These are phyloP conservation scores for Salarias fasciatus DNA, from an alignment of 2,797 vertebrate species.

Conservation along the genomic window DNA sequence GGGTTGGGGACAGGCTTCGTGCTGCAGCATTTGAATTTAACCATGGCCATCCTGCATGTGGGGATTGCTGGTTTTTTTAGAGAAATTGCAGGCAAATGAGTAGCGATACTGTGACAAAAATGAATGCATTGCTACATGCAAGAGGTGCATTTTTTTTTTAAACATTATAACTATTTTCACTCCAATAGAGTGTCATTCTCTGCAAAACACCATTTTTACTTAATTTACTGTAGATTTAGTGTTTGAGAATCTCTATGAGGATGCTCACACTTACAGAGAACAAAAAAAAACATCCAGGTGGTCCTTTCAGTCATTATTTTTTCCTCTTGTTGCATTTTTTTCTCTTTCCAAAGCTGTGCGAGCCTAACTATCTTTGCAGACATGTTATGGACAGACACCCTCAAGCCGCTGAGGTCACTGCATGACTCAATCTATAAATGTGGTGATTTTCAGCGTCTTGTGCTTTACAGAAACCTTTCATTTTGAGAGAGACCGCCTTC, in stretches of 20 bases:
- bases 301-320: not conserved
- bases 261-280: slow-evolving; percentile 11
- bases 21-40: slow-evolving; percentile 57
- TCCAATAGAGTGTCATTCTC: slow-evolving; percentile 5
- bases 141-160: slow-evolving; percentile 2
- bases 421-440: slow-evolving; percentile 51
- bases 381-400: slow-evolving; percentile 21
- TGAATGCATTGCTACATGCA: not conserved
- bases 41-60: slow-evolving; percentile 41
- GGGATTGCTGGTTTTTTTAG: slow-evolving; percentile 43
- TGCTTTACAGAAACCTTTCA: slow-evolving; percentile 72
- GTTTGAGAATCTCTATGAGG: slow-evolving; percentile 32
- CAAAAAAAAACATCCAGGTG: slow-evolving; percentile 14
- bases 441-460: slow-evolving; percentile 51
- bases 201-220: not conserved
- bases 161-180: slow-evolving; percentile 5
- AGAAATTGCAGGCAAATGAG: slow-evolving; percentile 36
- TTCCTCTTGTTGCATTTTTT: slow-evolving; percentile 4
- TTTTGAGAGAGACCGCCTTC: slow-evolving; percentile 65
- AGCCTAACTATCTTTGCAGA: slow-evolving; percentile 18
- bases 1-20: slow-evolving; percentile 7
- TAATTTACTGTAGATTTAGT: slow-evolving; percentile 14
- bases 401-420: slow-evolving; percentile 40
- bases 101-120: slow-evolving; percentile 32
- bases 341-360: not conserved